Evolutionary conservation across 2,888 invertebrate species (phyloP), one percentile per base, ranked within the genome.

Genomic region (Dromius quadrimaculatus): DNA sequence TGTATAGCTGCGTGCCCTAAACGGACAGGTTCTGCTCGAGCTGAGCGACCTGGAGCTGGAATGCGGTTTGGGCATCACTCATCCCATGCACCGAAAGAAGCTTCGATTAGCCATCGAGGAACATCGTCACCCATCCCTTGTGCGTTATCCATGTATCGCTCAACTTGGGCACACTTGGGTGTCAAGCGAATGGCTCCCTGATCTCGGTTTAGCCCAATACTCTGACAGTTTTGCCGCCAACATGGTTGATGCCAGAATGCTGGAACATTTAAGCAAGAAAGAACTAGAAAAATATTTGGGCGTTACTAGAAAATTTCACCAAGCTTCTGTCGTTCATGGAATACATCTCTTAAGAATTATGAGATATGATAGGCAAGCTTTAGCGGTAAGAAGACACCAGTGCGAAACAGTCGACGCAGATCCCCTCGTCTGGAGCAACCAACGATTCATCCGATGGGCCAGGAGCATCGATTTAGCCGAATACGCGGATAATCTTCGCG

Each of bases 351-450:
- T 97, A 75, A 88, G 95, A 75, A 93, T 95, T 85, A 90, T 96
- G 85, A 94, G 94, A 79, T 97, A 95, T 80, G 96, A 97, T 81
- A 87, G 94, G 80, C 47, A 94, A 93, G 92, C 94, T 54, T 84
- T 97, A 75, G 92, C 93, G 36, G 92, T 96, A 77, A 86, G 96
- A 75, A 87, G 96, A 76, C 90, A 93, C 79, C 93, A 94, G 80
- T 93, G 94, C 80, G 95, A 96, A 81, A 91, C 90, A 76, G 89
- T 92, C 71, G 93, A 95, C 80, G 91, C 92, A 2, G 97, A 97
- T 85, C 95, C 96, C 59, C 86, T 97, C 76, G 95, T 97, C 63
- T 97, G 97, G 97, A 96, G 95, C 77, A 97, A 96, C 85, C 93
- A 94, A 81, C 89, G 96, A 79, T 94, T 97, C 82, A 92, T 96